Evolutionary conservation across 2,113 vertebrate genomes (phyloP).

Genomic region (Aramus guarauna): DNA sequence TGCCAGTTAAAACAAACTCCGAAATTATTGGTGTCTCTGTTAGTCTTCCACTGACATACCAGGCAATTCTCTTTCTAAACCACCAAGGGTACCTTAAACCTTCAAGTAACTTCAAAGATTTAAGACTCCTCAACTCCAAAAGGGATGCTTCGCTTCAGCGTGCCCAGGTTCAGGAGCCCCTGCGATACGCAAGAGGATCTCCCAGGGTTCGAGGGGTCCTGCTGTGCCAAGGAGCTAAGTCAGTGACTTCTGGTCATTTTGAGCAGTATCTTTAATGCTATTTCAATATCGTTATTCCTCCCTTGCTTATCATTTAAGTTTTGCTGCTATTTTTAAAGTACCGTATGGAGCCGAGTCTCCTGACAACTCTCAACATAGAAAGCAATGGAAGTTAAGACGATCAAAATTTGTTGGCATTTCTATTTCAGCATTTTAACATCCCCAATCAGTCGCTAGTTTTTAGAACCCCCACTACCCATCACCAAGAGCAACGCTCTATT

Average conservation of each 20-base stretch:
- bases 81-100: neutral
- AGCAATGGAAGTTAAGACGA: fast-evolving
- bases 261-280: neutral
- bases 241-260: neutral
- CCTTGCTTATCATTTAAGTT: neutral
- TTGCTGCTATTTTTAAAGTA: neutral
- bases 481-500: neutral
- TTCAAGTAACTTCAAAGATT: neutral
- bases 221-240: neutral
- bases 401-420: fast-evolving
- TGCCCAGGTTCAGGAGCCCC: neutral
- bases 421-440: neutral
- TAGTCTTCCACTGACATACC: neutral
- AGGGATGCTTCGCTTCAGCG: fast-evolving
- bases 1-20: neutral
- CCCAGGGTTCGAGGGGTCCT: neutral
- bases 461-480: neutral
- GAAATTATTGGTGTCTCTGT: fast-evolving
- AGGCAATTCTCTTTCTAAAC: neutral
- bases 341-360: neutral
- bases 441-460: fast-evolving
- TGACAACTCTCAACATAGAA: neutral
- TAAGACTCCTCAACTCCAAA: neutral
- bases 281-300: neutral
- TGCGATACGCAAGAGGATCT: neutral